phyloP scores from a whole-genome alignment of 30 jellyfish, hydroid and myxozoan genomes.

The Turritopsis dohrnii region DNA sequence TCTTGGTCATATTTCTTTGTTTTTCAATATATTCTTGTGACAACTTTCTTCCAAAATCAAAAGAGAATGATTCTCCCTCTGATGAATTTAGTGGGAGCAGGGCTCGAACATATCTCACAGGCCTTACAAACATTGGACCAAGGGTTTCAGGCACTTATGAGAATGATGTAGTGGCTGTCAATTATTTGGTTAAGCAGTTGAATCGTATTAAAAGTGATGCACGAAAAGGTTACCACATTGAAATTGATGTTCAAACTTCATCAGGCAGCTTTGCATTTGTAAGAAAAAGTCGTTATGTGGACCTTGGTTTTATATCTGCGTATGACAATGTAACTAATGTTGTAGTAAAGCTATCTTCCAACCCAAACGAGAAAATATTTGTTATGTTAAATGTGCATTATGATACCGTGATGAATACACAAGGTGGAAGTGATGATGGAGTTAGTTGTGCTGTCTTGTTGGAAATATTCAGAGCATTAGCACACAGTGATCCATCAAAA shows the following conservation, averaged over 20 bases:
- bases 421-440: constrained; percentile 97
- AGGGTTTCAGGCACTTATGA: constrained; percentile 77
- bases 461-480: constrained; percentile 63
- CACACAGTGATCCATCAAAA: constrained; percentile 60
- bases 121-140: constrained; percentile 69
- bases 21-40: constrained; percentile 36
- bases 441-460: constrained; percentile 96
- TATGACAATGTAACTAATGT: constrained; percentile 76
- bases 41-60: constrained; percentile 59
- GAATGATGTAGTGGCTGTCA: constrained; percentile 74
- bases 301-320: constrained; percentile 49
- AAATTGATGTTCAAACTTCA: constrained; percentile 69
- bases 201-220: constrained; percentile 48
- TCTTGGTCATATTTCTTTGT: background rate
- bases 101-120: constrained; percentile 70
- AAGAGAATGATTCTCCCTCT: constrained; percentile 21
- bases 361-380: constrained; percentile 35
- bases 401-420: constrained; percentile 80
- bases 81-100: constrained; percentile 66
- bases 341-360: constrained; percentile 75
- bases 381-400: constrained; percentile 73
- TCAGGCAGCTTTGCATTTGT: constrained; percentile 66
- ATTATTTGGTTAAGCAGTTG: constrained; percentile 53
- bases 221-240: constrained; percentile 41
- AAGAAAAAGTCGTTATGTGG: constrained; percentile 35